A percentile compares a stretch with the other conserved stretches of the same genome.
These are phyloP conservation scores for Potorous gilbertii DNA, from an alignment of 2,797 vertebrate species.

Conservation along the genomic window DNA sequence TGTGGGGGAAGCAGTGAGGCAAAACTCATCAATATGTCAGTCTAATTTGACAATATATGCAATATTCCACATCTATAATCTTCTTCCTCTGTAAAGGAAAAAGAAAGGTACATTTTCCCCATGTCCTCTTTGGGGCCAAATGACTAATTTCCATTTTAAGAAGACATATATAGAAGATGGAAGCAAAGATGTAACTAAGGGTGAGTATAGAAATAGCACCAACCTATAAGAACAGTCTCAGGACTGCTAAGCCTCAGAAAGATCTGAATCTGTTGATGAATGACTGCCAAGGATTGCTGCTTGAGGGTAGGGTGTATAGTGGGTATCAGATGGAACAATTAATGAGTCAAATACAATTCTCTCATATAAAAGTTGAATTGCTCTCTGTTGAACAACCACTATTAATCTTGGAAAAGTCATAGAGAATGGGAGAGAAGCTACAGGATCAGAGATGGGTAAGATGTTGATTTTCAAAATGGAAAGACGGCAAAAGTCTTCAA, in stretches of 20 bases:
- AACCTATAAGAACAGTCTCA: background rate
- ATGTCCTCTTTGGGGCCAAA: background rate
- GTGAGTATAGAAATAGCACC: background rate
- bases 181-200: background rate
- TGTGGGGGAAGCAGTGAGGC: background rate
- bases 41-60: background rate
- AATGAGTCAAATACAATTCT: background rate
- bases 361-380: background rate
- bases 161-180: background rate
- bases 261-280: background rate
- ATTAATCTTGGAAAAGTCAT: background rate
- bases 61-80: background rate
- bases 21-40: background rate
- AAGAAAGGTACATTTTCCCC: background rate
- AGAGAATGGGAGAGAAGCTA: background rate
- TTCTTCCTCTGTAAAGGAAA: background rate
- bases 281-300: background rate
- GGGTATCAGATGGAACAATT: background rate
- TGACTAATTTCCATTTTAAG: background rate
- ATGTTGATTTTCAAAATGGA: background rate
- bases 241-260: background rate
- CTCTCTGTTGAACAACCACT: background rate
- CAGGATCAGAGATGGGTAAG: background rate
- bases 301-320: background rate
- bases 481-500: background rate